Evolutionary conservation across 1,140 invertebrate genomes (phyloP).

Genomic region (Sycophila sp.): DNA sequence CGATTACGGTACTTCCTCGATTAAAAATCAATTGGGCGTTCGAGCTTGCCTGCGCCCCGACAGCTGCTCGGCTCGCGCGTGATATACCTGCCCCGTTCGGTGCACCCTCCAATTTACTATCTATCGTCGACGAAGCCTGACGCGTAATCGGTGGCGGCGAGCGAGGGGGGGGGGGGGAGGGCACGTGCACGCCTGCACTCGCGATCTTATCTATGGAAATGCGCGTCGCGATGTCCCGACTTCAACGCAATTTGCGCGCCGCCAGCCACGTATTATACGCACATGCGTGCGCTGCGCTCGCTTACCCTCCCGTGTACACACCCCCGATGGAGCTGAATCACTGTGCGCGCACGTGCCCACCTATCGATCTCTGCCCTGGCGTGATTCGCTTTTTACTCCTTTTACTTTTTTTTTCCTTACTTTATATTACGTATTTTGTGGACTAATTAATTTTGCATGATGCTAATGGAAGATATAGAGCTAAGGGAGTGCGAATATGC

Average conservation of each 20-base stretch:
- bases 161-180: neutral
- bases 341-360: too few species aligned
- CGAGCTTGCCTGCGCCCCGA: neutral
- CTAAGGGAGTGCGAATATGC: too few species aligned
- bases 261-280: too few species aligned
- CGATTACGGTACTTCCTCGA: neutral
- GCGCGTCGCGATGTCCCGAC: neutral
- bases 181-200: slow-evolving; percentile 4
- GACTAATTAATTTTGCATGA: too few species aligned
- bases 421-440: too few species aligned
- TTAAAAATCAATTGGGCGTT: slow-evolving; percentile 32
- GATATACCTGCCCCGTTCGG: neutral
- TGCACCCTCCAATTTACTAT: neutral
- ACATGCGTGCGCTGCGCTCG: too few species aligned
- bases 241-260: neutral
- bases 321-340: too few species aligned
- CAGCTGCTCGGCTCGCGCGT: neutral
- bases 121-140: neutral
- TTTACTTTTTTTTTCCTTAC: too few species aligned
- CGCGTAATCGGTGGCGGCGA: neutral
- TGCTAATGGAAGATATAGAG: too few species aligned
- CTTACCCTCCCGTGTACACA: too few species aligned
- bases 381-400: too few species aligned
- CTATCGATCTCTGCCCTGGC: too few species aligned
- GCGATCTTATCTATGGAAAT: slow-evolving; percentile 44